Evolutionary conservation across 2,797 vertebrate genomes (phyloP), one percentile per base, ranked within the genome.

Genomic region (Bryconaethiops microstoma): DNA sequence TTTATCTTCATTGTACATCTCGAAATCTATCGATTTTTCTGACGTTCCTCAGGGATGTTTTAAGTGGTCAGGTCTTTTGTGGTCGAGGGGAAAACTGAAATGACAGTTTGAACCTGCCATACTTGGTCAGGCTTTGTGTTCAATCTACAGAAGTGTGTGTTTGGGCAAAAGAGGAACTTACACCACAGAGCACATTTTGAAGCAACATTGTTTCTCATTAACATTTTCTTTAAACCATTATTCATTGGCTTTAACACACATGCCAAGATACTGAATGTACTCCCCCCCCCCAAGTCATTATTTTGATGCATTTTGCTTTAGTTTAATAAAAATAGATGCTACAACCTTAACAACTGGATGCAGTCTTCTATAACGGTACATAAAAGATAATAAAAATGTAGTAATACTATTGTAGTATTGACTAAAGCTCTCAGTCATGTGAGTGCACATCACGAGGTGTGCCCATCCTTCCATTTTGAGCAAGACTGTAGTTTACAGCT

Each of bases 241-340:
- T 67, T 19, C 64, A 67, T 39, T 21, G 17, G 9, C 39, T 67
- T 67, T 39, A 42, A 5, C 9, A 10, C n/a, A 42, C 64, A 67
- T 42, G 64, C 64, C 19, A 45, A 67, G 39, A 67, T 42, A 67
- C 64, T 45, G 64, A 67, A 67, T 67, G 64, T n/a, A n/a, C n/a
- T n/a, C n/a, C n/a, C n/a, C n/a, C n/a, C n/a, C n/a, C n/a, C n/a
- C n/a, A n/a, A n/a, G n/a, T n/a, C n/a, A 1, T 67, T 65, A 3
- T 40, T 65, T 63, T 63, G 60, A 63, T 29, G 23, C 62, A 40
- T 40, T 42, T 35, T 40, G 17, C 7, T n/a, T 67, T 67, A 39
- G 39, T 42, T 45, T n/a, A 67, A 67, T 67, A 67, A 67, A 63
- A 67, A n/a, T 21, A n/a, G 21, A 67, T 67, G 0, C 19, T 67